Base-by-base conservation (phyloP, 2,113 vertebrate species). In the Myocastor coypus region DNA sequence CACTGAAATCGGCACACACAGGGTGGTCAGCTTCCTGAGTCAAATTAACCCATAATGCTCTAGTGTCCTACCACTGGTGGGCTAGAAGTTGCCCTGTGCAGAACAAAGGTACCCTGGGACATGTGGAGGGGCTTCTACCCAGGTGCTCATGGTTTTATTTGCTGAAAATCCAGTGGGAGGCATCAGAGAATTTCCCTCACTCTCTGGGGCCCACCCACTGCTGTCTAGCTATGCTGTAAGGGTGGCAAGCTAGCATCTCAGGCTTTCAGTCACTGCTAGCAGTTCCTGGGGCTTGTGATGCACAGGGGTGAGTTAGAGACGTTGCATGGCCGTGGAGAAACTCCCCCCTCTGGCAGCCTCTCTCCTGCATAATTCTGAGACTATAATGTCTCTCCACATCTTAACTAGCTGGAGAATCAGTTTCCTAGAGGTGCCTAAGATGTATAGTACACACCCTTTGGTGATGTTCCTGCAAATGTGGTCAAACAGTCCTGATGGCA, bases 21-120 rank as follows among this genome's bases (percentile, higher is more conserved):
- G 0, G 78, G 24, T 0, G 4, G 93, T 85, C 87, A 71, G 34
- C 59, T 26, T 81, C 63, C 42, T 0, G 0, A 17, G 80, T 24
- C 26, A 68, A 69, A 28, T 7, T 14, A 87, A 68, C 61, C 52
- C 42, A 28, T 0, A 0, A 42, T 0, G n/a, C 8, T 32, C 0
- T 10, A 34, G 1, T 0, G 7, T 8, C 11, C 40, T 1, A 1
- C 2, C 40, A 4, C 28, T 0, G 32, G 68, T 0, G 1, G 66
- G 20, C n/a, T 13, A 22, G 87, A 30, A 28, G 7, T 50, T 37
- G 42, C 32, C 50, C 3, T 7, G 14, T 64, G 22, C 28, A 24
- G 66, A 52, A 3, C 10, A 10, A 1, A 0, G 83, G 4, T 3
- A 16, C 50, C 0, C 0, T 50, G 50, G 32, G 32, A 34, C 32